Base-by-base conservation (phyloP, 2,888 invertebrate genomes). In the Spatulosminthurus flaviceps region DNA sequence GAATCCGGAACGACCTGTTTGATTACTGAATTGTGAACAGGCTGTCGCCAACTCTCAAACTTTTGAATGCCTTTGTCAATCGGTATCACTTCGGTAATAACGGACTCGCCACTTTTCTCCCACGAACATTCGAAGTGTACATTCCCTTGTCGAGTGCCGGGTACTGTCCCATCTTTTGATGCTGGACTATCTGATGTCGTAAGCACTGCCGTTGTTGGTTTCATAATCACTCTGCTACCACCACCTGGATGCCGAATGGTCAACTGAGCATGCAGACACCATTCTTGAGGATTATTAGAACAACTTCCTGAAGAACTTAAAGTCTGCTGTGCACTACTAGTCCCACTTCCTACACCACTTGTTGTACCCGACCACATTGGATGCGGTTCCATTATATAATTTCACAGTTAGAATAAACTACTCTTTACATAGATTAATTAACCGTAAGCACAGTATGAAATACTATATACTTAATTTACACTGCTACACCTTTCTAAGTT, bases 241-340 rank as follows among this genome's bases (percentile, higher is more conserved):
- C 78, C n/a, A 61, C 42, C 60, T 1, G 84, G 83, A 81, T 91
- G 91, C 61, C 90, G 90, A 75, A 91, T 90, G 16, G 91, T 92
- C 81, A 92, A 89, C 86, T 92, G 92, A 78, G 91, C 94, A 87
- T 90, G 92, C 85, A 92, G 91, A 51, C 91, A 90, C 92, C 92
- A 92, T 86, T 92, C 92, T 82, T 91, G 91, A 28, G 90, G 89
- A 60, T 79, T 64, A n/a, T 34, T 60, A 5, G 60, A 29, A n/a
- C 26, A 21, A 72, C n/a, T 72, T 41, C 19, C 22, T 24, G 60
- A 71, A 13, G 75, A 66, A 26, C 34, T 71, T 22, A 24, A 1
- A 16, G 76, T 76, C 71, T 51, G 71, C 34, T 76, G 64, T 1
- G 64, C 78, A 72, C 72, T 78, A n/a, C n/a, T 41, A n/a, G n/a